Evolutionary conservation across 2,113 vertebrate species (phyloP), one percentile per base, ranked within the genome.

Genomic region (Brachyistius frenatus): DNA sequence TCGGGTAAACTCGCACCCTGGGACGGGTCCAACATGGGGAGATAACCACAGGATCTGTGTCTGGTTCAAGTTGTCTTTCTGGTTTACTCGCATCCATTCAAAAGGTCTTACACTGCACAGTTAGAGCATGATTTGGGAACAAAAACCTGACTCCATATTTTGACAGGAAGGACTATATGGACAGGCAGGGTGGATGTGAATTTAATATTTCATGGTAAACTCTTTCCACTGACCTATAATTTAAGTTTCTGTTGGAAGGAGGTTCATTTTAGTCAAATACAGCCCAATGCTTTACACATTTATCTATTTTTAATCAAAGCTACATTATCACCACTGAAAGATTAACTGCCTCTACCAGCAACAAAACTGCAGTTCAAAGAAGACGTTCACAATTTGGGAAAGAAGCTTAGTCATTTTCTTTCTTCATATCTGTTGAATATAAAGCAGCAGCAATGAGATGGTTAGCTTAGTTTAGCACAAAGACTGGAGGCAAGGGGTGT

Each of bases 41-140:
- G 78, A 88, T 84, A 85, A 91, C 62, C 77, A 75, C 84, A 82
- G 53, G 67, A 85, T 78, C 56, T 13, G 75, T 74, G 56, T 72
- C 68, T 85, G 73, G 57, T 75, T 85, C 61, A 81, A 62, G 60
- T 49, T 76, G 61, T 69, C 62, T 32, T 41, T 73, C 72, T 77
- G 81, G 65, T 73, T 86, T 86, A 68, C 41, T 71, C 11, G 32
- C 33, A 71, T 70, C 41, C 72, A 72, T 53, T 78, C 44, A 62
- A 33, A 76, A 3, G 11, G 4, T n/a, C 10, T 70, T 30, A 30
- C 0, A 4, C 16, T 39, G 5, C 41, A 44, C 30, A 39, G 13
- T 41, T 55, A 64, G 0, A 32, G 2, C 9, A 58, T 5, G 5
- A 36, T 53, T 46, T 58, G n/a, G 31, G 47, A 69, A 52, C 31